Conservation (phyloP, 1,140 invertebrate genomes). For the Solenopsis fugax region DNA sequence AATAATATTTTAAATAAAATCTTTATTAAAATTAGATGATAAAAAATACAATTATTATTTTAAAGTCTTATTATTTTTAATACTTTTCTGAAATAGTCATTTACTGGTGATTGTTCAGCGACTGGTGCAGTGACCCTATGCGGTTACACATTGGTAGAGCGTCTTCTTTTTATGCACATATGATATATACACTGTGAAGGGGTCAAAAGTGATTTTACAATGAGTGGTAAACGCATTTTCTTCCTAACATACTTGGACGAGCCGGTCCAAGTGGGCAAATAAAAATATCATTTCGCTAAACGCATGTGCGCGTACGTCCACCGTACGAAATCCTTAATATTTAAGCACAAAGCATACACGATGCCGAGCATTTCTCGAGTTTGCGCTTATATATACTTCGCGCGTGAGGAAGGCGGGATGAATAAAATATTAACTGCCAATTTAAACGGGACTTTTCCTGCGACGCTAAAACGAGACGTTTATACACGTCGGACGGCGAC, state of each 20-base stretch:
- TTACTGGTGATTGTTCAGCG: too few species aligned
- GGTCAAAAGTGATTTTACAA: slow-evolving; percentile 1
- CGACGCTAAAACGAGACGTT: slow-evolving; percentile 46
- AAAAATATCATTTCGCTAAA: slow-evolving; percentile 37
- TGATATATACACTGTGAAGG: too few species aligned
- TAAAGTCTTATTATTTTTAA: too few species aligned
- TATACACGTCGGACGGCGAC: slow-evolving; percentile 39
- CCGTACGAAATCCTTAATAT: slow-evolving; percentile 16
- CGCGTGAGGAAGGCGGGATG: background rate
- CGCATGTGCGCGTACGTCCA: background rate
- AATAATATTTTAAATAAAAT: too few species aligned
- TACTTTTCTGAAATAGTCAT: too few species aligned
- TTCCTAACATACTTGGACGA: background rate
- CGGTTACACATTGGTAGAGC: too few species aligned
- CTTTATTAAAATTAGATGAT: too few species aligned
- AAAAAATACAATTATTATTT: too few species aligned
- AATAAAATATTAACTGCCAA: slow-evolving; percentile 63
- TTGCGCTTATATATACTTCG: background rate
- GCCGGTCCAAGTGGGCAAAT: background rate
- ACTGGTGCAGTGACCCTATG: too few species aligned
- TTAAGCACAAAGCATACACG: slow-evolving; percentile 36
- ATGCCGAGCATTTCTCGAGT: slow-evolving; percentile 20
- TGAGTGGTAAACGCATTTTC: background rate
- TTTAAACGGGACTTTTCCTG: slow-evolving; percentile 42
- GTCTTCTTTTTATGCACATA: too few species aligned